phyloP scores from a whole-genome alignment of 1,140 invertebrate species.

The Mesaphorura yosii region DNA sequence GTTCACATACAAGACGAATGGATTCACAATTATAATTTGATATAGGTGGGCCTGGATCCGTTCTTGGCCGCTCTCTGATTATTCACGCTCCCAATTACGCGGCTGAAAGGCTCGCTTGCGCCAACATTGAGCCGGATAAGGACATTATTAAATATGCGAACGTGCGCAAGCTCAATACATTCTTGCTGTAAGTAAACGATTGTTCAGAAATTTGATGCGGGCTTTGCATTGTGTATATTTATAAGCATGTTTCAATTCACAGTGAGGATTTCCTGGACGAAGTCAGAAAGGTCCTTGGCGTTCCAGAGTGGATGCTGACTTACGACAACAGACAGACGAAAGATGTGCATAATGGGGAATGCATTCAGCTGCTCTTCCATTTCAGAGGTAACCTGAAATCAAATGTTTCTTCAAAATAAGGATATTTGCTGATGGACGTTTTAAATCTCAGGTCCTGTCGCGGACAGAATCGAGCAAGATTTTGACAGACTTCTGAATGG shows the following conservation, averaged over 20 bases:
- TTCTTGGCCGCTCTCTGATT: conserved; percentile 73
- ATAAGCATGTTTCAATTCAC: conserved; percentile 20
- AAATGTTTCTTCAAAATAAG: background rate
- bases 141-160: conserved; percentile 84
- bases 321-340: conserved; percentile 70
- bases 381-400: conserved; percentile 52
- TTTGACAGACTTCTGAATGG: conserved; percentile 59
- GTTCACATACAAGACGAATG: background rate
- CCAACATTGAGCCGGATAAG: conserved; percentile 80
- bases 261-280: conserved; percentile 76
- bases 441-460: conserved; percentile 49
- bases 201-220: background rate
- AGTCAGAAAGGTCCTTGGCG: conserved; percentile 64
- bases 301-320: conserved; percentile 78
- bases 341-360: conserved; percentile 59
- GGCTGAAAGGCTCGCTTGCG: conserved; percentile 65
- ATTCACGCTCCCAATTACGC: conserved; percentile 63
- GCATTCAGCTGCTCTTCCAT: conserved; percentile 76
- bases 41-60: conserved; percentile 53
- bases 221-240: background rate
- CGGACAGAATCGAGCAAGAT: conserved; percentile 61
- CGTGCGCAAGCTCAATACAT: conserved; percentile 70
- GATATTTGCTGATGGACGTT: conserved; percentile 6
- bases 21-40: conserved; percentile 10
- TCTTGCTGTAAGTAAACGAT: conserved; percentile 60